Evolutionary conservation across 2,888 invertebrate genomes (phyloP).

Genomic region (Choristoneura rosaceana): DNA sequence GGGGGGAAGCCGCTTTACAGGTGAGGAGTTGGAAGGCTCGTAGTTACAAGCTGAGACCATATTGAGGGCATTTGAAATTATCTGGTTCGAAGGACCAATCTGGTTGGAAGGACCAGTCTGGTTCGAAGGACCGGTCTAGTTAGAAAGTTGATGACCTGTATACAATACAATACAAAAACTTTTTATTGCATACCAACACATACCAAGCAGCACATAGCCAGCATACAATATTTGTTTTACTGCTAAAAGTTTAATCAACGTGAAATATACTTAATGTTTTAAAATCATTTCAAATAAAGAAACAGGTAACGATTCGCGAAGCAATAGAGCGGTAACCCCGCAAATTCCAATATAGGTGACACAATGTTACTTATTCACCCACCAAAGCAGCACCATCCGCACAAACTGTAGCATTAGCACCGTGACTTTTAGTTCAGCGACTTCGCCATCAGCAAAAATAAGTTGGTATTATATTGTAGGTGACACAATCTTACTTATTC

Average conservation of each 20-base stretch:
- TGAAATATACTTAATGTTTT: too few relatives aligned
- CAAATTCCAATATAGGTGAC: constrained; percentile 36
- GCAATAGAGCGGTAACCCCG: constrained; percentile 25
- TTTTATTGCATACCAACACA: too few relatives aligned
- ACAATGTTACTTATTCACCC: constrained; percentile 17
- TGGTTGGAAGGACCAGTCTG: not conserved
- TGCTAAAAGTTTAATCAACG: too few relatives aligned
- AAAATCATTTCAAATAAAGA: constrained; percentile 2
- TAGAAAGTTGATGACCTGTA: not conserved
- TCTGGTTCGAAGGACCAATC: not conserved
- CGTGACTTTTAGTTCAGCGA: not conserved
- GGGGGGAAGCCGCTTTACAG: constrained; percentile 95
- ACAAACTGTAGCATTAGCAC: not conserved
- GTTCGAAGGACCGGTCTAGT: not conserved
- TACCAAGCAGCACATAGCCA: too few relatives aligned
- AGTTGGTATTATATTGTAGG: constrained; percentile 9
- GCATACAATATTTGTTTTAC: too few relatives aligned
- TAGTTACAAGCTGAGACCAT: too few relatives aligned
- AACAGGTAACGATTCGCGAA: constrained; percentile 7
- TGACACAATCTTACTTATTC: not conserved
- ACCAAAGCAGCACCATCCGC: not conserved
- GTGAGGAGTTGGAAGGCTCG: constrained; percentile 75
- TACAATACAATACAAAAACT: too few relatives aligned
- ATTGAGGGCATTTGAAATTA: not conserved
- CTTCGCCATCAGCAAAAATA: constrained; percentile 8